Evolutionary conservation across 2,113 vertebrate genomes (phyloP), one percentile per base, ranked within the genome.

Genomic region (Lophius piscatorius): DNA sequence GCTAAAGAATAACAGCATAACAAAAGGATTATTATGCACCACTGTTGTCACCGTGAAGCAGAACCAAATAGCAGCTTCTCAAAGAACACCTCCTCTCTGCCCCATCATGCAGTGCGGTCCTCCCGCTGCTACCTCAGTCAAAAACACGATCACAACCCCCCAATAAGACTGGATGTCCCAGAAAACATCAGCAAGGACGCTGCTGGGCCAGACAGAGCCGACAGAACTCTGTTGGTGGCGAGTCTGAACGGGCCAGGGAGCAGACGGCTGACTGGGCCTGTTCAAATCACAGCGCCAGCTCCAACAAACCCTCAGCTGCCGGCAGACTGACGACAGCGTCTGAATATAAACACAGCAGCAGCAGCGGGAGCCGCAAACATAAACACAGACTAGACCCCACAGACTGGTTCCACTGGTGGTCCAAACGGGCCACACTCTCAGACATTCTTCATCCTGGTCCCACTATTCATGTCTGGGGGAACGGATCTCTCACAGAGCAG

Each of bases 301-400:
- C 28, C n/a, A n/a, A n/a, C n/a, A n/a, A n/a, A n/a, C n/a, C 13
- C 64, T 76, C 54, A 35, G 76, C 65, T 63, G 68, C 60, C 46
- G n/a, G 35, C 44, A 51, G 7, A 3, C 49, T 44, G 55, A 61
- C 13, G 68, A 61, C 33, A 46, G 55, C 13, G 9, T 23, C 22
- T 39, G 42, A 44, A n/a, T n/a, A n/a, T n/a, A n/a, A n/a, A n/a
- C n/a, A n/a, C n/a, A n/a, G 45, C 5, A 33, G 36, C 55, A 39
- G 24, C 1, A 50, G 42, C 5, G 16, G 21, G 33, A 46, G 51
- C 29, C 63, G n/a, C n/a, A n/a, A n/a, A n/a, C n/a, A n/a, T n/a
- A n/a, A n/a, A n/a, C n/a, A n/a, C n/a, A n/a, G n/a, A n/a, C n/a
- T n/a, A n/a, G n/a, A n/a, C n/a, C n/a, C n/a, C n/a, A n/a, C n/a